phyloP scores from a whole-genome alignment of 35 echinoderm and acorn worm species.

The Apostichopus japonicus region DNA sequence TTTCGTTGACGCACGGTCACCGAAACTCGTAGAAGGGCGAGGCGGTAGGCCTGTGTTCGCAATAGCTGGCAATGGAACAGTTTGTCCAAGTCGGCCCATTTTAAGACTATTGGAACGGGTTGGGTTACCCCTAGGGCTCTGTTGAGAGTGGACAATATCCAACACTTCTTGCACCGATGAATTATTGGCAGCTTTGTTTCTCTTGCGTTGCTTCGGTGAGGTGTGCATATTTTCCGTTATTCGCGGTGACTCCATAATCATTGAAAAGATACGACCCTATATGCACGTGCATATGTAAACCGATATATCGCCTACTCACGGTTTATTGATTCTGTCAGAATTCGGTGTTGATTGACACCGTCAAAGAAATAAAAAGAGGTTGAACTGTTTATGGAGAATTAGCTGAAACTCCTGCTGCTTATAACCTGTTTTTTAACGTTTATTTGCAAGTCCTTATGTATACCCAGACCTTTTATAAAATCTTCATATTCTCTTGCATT shows the following conservation, averaged over 20 bases:
- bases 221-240: not conserved
- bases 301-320: too few species aligned
- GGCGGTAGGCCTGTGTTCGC: not conserved
- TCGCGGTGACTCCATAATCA: slow-evolving; percentile 17
- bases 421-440: too few species aligned
- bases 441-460: too few species aligned
- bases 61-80: slow-evolving; percentile 32
- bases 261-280: too few species aligned
- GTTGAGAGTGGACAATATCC: slow-evolving; percentile 44
- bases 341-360: too few species aligned
- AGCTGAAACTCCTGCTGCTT: too few species aligned
- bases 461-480: too few species aligned
- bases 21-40: slow-evolving; percentile 41
- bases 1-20: not conserved
- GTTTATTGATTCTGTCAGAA: too few species aligned
- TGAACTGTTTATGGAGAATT: too few species aligned
- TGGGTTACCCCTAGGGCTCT: not conserved
- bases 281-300: too few species aligned
- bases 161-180: slow-evolving; percentile 31
- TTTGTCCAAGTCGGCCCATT: slow-evolving; percentile 42
- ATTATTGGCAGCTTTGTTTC: not conserved
- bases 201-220: not conserved
- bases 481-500: not conserved
- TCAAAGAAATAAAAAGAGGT: too few species aligned
- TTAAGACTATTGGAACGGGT: not conserved